Conservation (phyloP, 2,797 vertebrate genomes). For the Smutsia temminckii region DNA sequence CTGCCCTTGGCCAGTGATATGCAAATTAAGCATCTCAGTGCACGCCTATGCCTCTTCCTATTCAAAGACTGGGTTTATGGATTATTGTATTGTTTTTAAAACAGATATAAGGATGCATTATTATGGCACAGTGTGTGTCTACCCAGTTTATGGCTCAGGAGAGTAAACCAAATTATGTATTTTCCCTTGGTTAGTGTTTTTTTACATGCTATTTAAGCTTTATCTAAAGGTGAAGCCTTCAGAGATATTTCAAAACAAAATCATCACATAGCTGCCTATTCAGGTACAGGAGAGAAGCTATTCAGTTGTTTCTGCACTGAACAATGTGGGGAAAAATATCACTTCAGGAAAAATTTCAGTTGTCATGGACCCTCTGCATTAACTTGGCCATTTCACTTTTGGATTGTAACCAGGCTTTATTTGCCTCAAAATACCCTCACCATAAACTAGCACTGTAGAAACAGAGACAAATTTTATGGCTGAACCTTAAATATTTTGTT, state of each 20-base stretch:
- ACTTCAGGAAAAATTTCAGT: constrained; percentile 58
- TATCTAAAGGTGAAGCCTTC: not conserved
- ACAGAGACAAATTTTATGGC: not conserved
- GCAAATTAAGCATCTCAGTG: not conserved
- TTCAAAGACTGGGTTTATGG: not conserved
- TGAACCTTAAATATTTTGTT: not conserved
- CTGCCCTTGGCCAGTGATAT: not conserved
- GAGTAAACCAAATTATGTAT: not conserved
- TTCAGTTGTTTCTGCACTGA: not conserved
- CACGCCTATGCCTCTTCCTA: not conserved
- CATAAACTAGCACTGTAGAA: constrained; percentile 43
- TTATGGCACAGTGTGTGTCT: accelerated
- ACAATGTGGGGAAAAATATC: constrained; percentile 15
- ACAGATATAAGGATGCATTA: not conserved
- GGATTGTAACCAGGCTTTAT: not conserved
- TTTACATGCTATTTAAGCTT: constrained; percentile 3
- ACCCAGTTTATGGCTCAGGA: constrained; percentile 11
- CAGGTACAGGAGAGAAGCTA: not conserved
- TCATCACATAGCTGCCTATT: not conserved
- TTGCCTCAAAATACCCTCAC: not conserved
- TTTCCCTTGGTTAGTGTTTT: not conserved
- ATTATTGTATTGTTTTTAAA: constrained; percentile 5
- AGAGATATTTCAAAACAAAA: not conserved
- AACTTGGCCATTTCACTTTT: constrained; percentile 53
- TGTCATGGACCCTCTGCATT: constrained; percentile 30